Evolutionary conservation across 1,140 invertebrate species (phyloP).

Genomic region (Brachionus manjavacas): DNA sequence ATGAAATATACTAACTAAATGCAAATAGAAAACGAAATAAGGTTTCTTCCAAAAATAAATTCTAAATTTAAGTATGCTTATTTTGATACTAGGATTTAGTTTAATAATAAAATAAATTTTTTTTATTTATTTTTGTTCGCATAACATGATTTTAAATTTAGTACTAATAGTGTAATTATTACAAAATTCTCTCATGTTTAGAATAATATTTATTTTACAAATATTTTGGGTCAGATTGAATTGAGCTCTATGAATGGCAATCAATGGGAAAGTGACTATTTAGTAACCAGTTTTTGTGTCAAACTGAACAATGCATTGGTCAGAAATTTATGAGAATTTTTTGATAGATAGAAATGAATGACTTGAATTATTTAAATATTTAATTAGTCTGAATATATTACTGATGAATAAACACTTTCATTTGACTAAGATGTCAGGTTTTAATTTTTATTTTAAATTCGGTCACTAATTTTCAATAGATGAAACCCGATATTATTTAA

Average conservation of each 20-base stretch:
- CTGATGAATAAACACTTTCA: not conserved
- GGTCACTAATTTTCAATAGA: not conserved
- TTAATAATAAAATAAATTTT: not conserved
- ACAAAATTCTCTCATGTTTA: not conserved
- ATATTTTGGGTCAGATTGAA: not conserved
- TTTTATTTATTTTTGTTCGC: not conserved
- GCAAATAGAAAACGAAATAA: not conserved
- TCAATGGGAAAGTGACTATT: not conserved
- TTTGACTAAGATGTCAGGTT: not conserved
- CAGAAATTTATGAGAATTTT: not conserved
- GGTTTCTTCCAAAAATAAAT: not conserved
- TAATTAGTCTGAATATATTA: not conserved
- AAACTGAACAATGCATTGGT: not conserved
- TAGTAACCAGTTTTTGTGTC: not conserved
- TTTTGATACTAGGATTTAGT: not conserved
- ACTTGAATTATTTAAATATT: not conserved
- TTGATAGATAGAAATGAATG: not conserved
- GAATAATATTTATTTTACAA: not conserved
- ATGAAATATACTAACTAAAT: not conserved
- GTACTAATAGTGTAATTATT: not conserved
- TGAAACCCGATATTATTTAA: not conserved
- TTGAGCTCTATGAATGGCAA: not conserved
- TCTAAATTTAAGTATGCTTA: not conserved
- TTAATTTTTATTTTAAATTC: not conserved
- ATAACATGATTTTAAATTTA: not conserved